phyloP scores from a whole-genome alignment of 2,113 vertebrate species.

The Atherinomorus stipes region DNA sequence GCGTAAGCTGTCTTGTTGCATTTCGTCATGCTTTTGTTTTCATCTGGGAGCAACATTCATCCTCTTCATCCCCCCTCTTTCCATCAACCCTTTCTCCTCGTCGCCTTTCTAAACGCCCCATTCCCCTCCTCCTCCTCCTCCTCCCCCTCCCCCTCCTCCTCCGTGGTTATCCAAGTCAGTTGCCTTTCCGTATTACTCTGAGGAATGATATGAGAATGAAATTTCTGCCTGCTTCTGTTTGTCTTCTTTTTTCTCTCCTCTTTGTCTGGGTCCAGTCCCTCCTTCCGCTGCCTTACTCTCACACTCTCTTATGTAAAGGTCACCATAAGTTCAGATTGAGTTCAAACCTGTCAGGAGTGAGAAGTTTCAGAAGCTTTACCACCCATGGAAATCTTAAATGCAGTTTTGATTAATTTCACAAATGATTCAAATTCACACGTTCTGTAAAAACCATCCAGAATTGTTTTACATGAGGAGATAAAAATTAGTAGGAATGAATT shows the following conservation, averaged over 20 bases:
- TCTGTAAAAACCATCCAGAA: too few relatives aligned
- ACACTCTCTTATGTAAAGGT: constrained; percentile 54
- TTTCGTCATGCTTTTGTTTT: constrained; percentile 53
- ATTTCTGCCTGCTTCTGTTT: constrained; percentile 25
- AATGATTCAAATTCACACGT: too few relatives aligned
- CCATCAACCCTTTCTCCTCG: constrained; percentile 33
- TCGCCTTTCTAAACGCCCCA: constrained; percentile 6
- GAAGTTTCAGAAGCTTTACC: not conserved
- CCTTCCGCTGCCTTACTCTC: not conserved
- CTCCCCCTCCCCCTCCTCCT: constrained; percentile 11
- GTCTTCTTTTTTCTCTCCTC: constrained; percentile 1
- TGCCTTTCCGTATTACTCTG: constrained; percentile 49
- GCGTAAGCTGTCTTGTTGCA: constrained; percentile 45
- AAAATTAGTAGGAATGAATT: too few relatives aligned
- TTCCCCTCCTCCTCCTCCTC: not conserved
- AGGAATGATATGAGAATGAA: constrained; percentile 29
- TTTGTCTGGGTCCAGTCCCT: constrained; percentile 13
- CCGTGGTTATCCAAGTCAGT: constrained; percentile 39
- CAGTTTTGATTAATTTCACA: not conserved
- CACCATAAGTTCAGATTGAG: constrained; percentile 62
- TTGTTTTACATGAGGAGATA: too few relatives aligned
- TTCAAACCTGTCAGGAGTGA: constrained; percentile 48
- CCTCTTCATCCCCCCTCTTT: constrained; percentile 41
- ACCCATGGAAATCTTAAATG: not conserved
- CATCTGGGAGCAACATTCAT: constrained; percentile 57